Percentiles rank a stretch among this genome's conserved stretches.
phyloP scores from a whole-genome alignment of 2,113 vertebrate species.

The Pteruthius melanotis region DNA sequence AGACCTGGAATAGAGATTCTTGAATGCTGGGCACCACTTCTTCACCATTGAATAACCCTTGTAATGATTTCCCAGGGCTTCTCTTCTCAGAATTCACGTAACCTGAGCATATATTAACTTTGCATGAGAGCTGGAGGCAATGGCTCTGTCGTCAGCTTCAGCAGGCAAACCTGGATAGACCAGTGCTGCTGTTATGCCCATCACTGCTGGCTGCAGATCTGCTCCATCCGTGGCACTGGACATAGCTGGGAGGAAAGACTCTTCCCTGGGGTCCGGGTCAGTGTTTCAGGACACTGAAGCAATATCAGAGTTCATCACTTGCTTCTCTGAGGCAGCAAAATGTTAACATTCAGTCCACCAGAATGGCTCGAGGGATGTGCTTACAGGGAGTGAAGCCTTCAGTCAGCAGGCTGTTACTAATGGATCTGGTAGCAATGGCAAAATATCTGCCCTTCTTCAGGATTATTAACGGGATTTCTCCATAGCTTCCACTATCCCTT shows the following conservation, averaged over 20 bases:
- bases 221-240: background rate
- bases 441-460: background rate
- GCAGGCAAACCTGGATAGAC: background rate
- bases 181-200: background rate
- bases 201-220: background rate
- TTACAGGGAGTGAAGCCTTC: background rate
- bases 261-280: background rate
- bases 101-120: background rate
- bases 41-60: background rate
- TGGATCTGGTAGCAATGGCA: background rate
- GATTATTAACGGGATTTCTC: background rate
- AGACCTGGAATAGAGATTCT: background rate
- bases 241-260: background rate
- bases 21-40: background rate
- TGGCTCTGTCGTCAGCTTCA: background rate
- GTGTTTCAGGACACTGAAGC: background rate
- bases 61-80: background rate
- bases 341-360: background rate
- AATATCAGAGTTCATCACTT: background rate
- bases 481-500: background rate
- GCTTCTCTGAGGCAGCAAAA: background rate
- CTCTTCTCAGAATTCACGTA: background rate
- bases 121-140: background rate
- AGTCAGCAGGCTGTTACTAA: background rate
- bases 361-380: background rate